phyloP scores from a whole-genome alignment of 2,797 vertebrate genomes.

The Poecilia velifera region DNA sequence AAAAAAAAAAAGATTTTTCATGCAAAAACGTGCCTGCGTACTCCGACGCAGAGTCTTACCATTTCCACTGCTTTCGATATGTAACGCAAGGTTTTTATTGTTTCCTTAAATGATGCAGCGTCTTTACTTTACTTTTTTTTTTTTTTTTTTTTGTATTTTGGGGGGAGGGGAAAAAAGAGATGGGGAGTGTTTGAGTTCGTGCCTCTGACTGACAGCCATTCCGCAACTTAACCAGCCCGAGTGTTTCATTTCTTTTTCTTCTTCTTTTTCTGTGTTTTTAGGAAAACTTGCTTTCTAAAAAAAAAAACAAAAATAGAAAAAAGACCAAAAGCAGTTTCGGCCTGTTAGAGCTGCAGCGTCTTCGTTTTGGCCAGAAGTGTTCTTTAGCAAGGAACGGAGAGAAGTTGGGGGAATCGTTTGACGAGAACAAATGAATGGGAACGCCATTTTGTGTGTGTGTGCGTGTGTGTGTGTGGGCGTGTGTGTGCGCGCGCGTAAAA shows the following conservation, averaged over 20 bases:
- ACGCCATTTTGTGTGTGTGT: constrained; percentile 16
- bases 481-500: constrained; percentile 11
- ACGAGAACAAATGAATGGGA: constrained; percentile 34
- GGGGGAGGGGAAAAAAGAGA: constrained; percentile 17
- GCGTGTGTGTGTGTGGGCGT: constrained; percentile 8
- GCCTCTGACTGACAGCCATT: constrained; percentile 67
- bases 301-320: too few relatives aligned
- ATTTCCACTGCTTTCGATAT: constrained; percentile 76
- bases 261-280: constrained; percentile 15
- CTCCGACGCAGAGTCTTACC: constrained; percentile 68
- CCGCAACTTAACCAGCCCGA: constrained; percentile 38
- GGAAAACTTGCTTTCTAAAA: background rate
- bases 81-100: constrained; percentile 56
- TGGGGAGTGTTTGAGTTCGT: constrained; percentile 61
- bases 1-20: constrained; percentile 56
- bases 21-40: constrained; percentile 66
- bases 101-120: constrained; percentile 64
- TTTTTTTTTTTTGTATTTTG: constrained; percentile 56
- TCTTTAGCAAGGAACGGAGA: constrained; percentile 31
- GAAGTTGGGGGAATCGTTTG: constrained; percentile 26
- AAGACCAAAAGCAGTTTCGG: background rate
- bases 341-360: background rate
- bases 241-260: constrained; percentile 31
- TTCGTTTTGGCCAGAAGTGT: constrained; percentile 52
- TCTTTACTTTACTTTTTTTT: constrained; percentile 34